A percentile compares a stretch with the other conserved stretches of the same genome.
These are phyloP conservation scores for Drosophila murphyi DNA, from an alignment of 1,140 invertebrate genomes.

Conservation along the genomic window DNA sequence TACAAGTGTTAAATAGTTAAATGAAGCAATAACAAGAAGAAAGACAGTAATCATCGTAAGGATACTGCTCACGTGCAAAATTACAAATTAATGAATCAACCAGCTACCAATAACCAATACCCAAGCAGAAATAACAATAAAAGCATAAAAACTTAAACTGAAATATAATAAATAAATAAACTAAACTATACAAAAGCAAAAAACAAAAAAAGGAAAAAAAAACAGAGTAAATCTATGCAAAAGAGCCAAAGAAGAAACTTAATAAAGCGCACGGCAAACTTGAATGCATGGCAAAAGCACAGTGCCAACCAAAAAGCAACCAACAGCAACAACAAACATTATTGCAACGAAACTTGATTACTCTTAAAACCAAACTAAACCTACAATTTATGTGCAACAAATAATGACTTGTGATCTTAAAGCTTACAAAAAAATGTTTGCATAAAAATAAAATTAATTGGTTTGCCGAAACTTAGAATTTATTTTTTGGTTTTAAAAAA, in stretches of 20 bases:
- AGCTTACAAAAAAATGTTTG: not conserved
- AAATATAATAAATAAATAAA: constrained; percentile 5
- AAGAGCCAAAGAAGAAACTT: constrained; percentile 31
- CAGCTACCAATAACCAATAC: not conserved
- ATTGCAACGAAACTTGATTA: not conserved
- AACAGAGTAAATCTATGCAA: constrained; percentile 15
- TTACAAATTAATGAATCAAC: not conserved
- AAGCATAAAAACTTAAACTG: constrained; percentile 1
- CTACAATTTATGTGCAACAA: too few relatives aligned
- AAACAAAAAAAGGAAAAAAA: not conserved
- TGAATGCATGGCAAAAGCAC: constrained; percentile 45
- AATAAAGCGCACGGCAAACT: constrained; percentile 42
- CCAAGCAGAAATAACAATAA: not conserved
- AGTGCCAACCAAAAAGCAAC: constrained; percentile 10
- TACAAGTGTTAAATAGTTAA: not conserved
- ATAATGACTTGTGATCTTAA: too few relatives aligned
- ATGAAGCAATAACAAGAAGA: too few relatives aligned
- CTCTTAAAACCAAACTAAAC: not conserved
- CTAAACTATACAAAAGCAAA: not conserved
- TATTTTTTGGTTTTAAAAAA: too few relatives aligned
- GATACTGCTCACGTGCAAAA: too few relatives aligned
- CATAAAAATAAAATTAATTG: too few relatives aligned
- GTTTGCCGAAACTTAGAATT: too few relatives aligned
- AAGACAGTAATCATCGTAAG: too few relatives aligned
- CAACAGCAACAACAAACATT: constrained; percentile 14